Percentiles rank a stretch among this genome's conserved stretches.
Evolutionary conservation across 2,797 vertebrate genomes (phyloP).

Genomic region (Gymnothorax javanicus): DNA sequence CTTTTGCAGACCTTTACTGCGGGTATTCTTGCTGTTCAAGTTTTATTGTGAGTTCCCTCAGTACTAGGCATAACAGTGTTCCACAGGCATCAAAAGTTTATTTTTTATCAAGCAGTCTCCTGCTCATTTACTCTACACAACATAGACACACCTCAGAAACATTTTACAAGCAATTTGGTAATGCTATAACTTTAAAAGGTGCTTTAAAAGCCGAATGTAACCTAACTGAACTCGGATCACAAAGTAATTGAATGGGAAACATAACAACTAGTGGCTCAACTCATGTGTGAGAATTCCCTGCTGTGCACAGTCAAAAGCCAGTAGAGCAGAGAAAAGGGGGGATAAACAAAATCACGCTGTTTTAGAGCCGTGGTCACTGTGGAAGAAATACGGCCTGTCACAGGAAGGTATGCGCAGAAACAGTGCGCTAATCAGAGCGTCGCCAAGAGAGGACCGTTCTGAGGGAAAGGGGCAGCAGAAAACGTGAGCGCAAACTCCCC

Average conservation of each 20-base stretch:
- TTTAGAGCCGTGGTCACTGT: not conserved
- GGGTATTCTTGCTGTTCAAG: not conserved
- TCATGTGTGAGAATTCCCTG: conserved; percentile 4
- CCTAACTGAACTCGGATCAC: not conserved
- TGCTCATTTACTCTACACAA: not conserved
- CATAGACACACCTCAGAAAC: not conserved
- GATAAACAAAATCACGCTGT: not conserved
- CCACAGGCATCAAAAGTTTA: not conserved
- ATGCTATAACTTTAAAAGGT: not conserved
- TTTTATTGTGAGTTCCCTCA: not conserved
- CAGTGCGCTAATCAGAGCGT: not conserved
- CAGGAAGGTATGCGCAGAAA: conserved; percentile 21
- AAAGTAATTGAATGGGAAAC: not conserved
- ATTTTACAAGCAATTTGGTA: not conserved
- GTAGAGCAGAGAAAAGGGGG: not conserved
- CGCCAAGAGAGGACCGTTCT: not conserved
- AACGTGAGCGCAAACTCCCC: not conserved
- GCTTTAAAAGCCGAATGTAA: not conserved
- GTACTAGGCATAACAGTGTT: not conserved
- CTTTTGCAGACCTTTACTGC: not conserved
- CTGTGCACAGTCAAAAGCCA: not conserved
- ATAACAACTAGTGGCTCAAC: not conserved
- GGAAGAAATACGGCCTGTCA: conserved; percentile 20
- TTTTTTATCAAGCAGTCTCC: not conserved
- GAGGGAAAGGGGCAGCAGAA: not conserved